Percentiles rank a stretch among this genome's conserved stretches.
phyloP scores from a whole-genome alignment of 2,113 vertebrate species.

The Ptyas mucosa region DNA sequence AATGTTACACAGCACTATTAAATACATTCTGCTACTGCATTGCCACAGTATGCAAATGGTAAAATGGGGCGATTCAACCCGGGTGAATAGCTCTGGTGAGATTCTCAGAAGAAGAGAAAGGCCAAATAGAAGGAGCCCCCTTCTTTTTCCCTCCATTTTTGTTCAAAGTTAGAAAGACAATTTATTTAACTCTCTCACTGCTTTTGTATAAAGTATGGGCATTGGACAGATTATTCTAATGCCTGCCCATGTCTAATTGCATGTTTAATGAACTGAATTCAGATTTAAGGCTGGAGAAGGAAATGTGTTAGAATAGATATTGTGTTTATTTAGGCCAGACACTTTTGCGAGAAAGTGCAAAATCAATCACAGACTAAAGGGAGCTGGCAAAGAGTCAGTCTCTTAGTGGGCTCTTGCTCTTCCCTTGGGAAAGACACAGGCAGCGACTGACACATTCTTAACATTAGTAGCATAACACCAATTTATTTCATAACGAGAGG shows the following conservation, averaged over 20 bases:
- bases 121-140: slow-evolving; percentile 24
- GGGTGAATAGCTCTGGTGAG: slow-evolving; percentile 17
- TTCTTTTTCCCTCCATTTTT: background rate
- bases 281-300: slow-evolving; percentile 40
- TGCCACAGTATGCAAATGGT: background rate
- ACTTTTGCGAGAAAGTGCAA: slow-evolving; percentile 25
- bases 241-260: slow-evolving; percentile 45
- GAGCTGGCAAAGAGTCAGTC: slow-evolving; percentile 53
- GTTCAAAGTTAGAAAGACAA: slow-evolving; percentile 29
- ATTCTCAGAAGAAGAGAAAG: slow-evolving; percentile 20
- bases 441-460: slow-evolving; percentile 33
- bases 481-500: slow-evolving; percentile 56
- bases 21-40: background rate
- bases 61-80: background rate
- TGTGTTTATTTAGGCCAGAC: slow-evolving; percentile 61
- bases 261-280: slow-evolving; percentile 45
- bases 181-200: slow-evolving; percentile 43
- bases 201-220: slow-evolving; percentile 37
- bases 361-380: slow-evolving; percentile 57
- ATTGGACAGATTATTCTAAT: slow-evolving; percentile 48
- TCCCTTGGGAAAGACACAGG: slow-evolving; percentile 21
- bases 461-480: slow-evolving; percentile 27
- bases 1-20: background rate
- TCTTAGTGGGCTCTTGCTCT: slow-evolving; percentile 34
- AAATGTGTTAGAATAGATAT: slow-evolving; percentile 51